Evolutionary conservation across 2,797 vertebrate species (phyloP), one percentile per base, ranked within the genome.

Genomic region (Takifugu ocellatus): DNA sequence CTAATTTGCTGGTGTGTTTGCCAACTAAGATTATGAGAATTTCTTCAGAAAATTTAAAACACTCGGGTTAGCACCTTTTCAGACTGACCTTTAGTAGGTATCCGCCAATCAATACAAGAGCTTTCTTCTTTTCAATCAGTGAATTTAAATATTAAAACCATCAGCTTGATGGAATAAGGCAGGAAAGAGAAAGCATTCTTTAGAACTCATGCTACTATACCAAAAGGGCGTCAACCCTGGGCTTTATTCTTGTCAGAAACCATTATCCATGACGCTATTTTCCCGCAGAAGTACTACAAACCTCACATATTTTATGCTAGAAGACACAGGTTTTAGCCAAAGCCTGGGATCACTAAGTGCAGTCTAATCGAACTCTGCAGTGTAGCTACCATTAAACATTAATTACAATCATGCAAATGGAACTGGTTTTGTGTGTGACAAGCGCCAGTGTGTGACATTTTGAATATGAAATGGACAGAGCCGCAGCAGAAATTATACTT

Each of bases 301-400:
- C 63, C 47, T 36, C 47, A 12, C 11, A 47, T 58, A 43, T 59
- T 59, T 49, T 72, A 59, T 51, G 43, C 29, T 54, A 24, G 39
- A 50, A 64, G 68, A 72, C 61, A 61, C 47, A 50, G 59, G 25
- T 74, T 62, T 57, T 54, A 49, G 11, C 25, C 12, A 44, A 49
- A 47, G 50, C 29, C 47, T 63, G 49, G 14, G 60, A 59, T 52
- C 42, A 51, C 43, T 25, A 45, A 48, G 33, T 61, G 36, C 53
- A 59, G 56, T 42, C 58, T 49, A 11, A 56, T 61, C n/a, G 7
- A 68, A 67, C 45, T 26, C 54, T 45, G 68, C 26, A 36, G 59
- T 55, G 60, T 74, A 70, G 12, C 44, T 33, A 60, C 42, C 52
- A 53, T 69, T 65, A 68, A 45, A 61, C 53, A 61, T 69, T 59